Evolutionary conservation across 2,888 invertebrate genomes (phyloP).

Genomic region (Cylloceria caligata): DNA sequence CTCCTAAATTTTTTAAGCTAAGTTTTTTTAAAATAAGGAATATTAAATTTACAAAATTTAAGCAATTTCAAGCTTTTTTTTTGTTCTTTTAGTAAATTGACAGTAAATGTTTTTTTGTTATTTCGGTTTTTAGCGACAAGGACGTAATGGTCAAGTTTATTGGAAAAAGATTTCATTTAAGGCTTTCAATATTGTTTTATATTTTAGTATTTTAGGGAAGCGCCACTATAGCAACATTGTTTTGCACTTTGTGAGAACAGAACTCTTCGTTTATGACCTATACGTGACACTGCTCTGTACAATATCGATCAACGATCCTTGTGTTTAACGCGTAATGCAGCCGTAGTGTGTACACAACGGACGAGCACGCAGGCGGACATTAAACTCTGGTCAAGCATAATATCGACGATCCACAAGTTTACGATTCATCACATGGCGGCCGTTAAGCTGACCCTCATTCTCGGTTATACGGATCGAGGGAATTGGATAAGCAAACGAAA

Average conservation of each 20-base stretch:
- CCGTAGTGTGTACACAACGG: background rate
- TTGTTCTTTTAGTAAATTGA: too few species aligned
- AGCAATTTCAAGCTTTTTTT: too few species aligned
- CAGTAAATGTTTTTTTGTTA: too few species aligned
- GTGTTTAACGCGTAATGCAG: background rate
- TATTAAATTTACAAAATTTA: too few species aligned
- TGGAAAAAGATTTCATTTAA: background rate
- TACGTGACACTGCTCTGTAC: conserved; percentile 3
- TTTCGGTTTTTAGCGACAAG: background rate
- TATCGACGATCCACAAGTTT: conserved; percentile 43
- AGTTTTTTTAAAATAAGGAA: too few species aligned
- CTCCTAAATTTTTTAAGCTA: too few species aligned
- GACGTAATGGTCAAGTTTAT: background rate
- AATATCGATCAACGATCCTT: conserved; percentile 42
- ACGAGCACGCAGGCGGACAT: conserved; percentile 8
- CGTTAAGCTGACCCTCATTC: background rate
- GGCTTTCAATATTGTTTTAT: background rate
- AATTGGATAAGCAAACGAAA: background rate
- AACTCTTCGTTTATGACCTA: conserved; percentile 26
- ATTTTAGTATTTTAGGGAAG: background rate
- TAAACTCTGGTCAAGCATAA: conserved; percentile 27
- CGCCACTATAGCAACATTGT: conserved; percentile 19
- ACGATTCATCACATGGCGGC: conserved; percentile 40
- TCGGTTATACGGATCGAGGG: background rate
- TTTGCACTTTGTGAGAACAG: conserved; percentile 18